These are phyloP conservation scores for Graphium colonna DNA, from an alignment of 2,888 invertebrate species.

Conservation along the genomic window DNA sequence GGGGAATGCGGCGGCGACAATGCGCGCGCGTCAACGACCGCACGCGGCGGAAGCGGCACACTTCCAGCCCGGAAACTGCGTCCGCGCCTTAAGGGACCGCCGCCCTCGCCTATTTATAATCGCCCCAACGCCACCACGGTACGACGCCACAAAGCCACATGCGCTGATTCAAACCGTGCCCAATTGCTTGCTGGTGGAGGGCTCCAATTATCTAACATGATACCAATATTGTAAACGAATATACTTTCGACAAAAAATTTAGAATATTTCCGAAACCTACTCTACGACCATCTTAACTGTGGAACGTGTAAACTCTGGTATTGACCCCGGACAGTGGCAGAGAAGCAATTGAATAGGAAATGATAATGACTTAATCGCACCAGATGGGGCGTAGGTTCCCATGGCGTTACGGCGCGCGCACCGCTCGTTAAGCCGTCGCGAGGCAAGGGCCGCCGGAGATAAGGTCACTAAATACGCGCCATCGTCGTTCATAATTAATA, in stretches of 20 bases:
- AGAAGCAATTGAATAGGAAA: conserved; percentile 3
- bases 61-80: conserved; percentile 77
- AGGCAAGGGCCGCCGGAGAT: conserved; percentile 72
- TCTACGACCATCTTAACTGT: no score
- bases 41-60: conserved; percentile 75
- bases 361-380: conserved; percentile 10
- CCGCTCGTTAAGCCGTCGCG: conserved; percentile 63
- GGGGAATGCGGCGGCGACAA: conserved; percentile 63
- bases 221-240: no score
- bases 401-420: conserved; percentile 56
- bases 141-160: conserved; percentile 30
- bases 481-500: conserved; percentile 68
- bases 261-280: no score
- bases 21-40: conserved; percentile 75
- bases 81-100: conserved; percentile 71
- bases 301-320: neutral
- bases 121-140: conserved; percentile 36
- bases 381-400: conserved; percentile 38
- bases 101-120: conserved; percentile 66
- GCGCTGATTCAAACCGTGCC: conserved; percentile 49
- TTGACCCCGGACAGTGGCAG: neutral
- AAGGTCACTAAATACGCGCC: conserved; percentile 73
- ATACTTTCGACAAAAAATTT: no score
- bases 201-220: conserved; percentile 33
- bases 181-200: conserved; percentile 51